Base-by-base conservation (phyloP, 2,797 vertebrate genomes). In the Thaleichthys pacificus region DNA sequence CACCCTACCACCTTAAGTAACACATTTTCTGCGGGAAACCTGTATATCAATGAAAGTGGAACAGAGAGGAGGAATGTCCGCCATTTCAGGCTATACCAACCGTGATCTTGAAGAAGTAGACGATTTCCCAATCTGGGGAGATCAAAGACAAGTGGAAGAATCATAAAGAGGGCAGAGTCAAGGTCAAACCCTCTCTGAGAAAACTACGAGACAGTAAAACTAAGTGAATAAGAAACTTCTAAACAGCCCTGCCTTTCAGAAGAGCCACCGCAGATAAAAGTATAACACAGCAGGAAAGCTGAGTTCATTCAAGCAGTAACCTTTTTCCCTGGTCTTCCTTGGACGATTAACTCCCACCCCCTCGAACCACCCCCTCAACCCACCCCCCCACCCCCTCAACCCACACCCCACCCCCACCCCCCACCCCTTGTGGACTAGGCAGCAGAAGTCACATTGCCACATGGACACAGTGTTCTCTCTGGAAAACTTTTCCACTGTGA, bases 401-500 rank as follows among this genome's bases (percentile, higher is more conserved):
- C 72, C 71, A 76, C 38, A 72, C 22, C 72, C 28, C 71, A 1
- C 3, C 21, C 24, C 19, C 47, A 57, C 24, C 8, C 21, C 22
- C 62, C 26, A 49, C 35, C 11, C 58, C 19, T 21, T 60, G 54
- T 28, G 30, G 66, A 75, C 51, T 54, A 54, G 15, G 58, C 62
- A 58, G 38, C 22, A 24, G 51, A 72, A 76, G 51, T 69, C 72
- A 67, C 74, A 81, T 62, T 77, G 84, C 87, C 82, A 86, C 86
- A 87, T 69, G 82, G 64, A 80, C 82, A 79, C 7, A 35, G 61
- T 69, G 72, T 26, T 62, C 57, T 6, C 1, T 49, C 75, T 86
- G 85, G 86, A 91, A 91, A 90, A 89, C 68, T 42, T 42, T 82
- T 82, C 87, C 72, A 67, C 32, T 65, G 72, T 75, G 63, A 80